A percentile compares a stretch with the other conserved stretches of the same genome.
Conservation (phyloP, 2,797 vertebrate species). For the Streptopelia turtur region DNA sequence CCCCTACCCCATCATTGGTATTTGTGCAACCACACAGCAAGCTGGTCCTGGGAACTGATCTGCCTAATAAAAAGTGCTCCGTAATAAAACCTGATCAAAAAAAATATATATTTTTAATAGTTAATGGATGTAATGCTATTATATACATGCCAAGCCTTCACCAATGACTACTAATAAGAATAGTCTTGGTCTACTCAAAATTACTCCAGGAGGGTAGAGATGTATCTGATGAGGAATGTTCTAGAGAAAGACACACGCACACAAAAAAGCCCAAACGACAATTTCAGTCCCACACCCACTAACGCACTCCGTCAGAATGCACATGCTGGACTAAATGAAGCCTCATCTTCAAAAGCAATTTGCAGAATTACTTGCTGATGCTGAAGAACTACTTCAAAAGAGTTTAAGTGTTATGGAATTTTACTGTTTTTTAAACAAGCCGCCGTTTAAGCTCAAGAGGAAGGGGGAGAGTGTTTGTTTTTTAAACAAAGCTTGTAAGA, state of each 20-base stretch:
- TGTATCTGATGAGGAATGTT: background rate
- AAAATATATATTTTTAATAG: background rate
- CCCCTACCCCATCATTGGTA: background rate
- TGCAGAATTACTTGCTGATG: slow-evolving; percentile 70
- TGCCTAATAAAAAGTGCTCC: background rate
- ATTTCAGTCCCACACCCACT: slow-evolving; percentile 52
- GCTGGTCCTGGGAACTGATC: background rate
- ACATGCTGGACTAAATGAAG: slow-evolving; percentile 60
- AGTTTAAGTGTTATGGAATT: slow-evolving; percentile 66
- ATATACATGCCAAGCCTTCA: background rate
- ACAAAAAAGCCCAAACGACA: background rate
- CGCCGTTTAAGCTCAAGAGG: slow-evolving; percentile 57
- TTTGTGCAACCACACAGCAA: background rate
- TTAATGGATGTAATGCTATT: background rate
- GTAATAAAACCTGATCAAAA: background rate
- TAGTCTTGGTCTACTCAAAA: background rate
- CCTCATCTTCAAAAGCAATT: slow-evolving; percentile 70
- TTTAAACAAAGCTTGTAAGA: slow-evolving; percentile 57
- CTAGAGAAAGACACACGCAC: background rate
- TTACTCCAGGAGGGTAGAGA: background rate
- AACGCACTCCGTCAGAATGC: slow-evolving; percentile 56
- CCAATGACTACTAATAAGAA: background rate
- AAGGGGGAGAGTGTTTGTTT: slow-evolving; percentile 50
- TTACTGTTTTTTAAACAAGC: slow-evolving; percentile 66
- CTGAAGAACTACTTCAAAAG: slow-evolving; percentile 71